Evolutionary conservation across 2,113 vertebrate species (phyloP), one percentile per base, ranked within the genome.

Genomic region (Elaphurus davidianus): DNA sequence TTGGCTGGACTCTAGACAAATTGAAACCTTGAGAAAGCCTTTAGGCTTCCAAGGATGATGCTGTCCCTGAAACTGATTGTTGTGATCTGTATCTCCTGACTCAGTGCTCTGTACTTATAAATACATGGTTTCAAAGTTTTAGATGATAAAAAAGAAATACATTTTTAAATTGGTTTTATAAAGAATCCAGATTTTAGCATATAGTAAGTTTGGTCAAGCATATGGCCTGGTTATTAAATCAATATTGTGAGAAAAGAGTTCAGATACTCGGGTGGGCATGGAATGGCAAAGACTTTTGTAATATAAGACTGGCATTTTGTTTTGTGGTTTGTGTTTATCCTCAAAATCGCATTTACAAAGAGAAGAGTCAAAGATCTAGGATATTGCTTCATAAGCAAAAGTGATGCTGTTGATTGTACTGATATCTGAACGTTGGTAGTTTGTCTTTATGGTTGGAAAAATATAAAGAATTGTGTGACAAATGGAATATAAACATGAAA

Each of bases 401-500:
- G 9, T 33, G 57, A 60, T 50, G 57, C 19, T 81, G 33, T 90
- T 67, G 40, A 94, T 59, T 60, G 15, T 28, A 67, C 93, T 47
- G 74, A 33, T 78, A 19, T 59, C 28, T 84, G 76, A 94, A 90
- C 92, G 8, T 33, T 89, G 55, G 28, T 87, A 16, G 40, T 67
- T 97, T 90, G 40, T 83, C 84, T 52, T 84, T 93, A 87, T 76
- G 94, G 57, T 96, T 93, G 59, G 47, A 57, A 93, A 43, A 95
- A 81, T 85, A 67, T 90, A 91, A 97, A 97, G 88, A 93, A 91
- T 90, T 90, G 25, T 91, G 79, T 97, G 91, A 95, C 91, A 96
- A 97, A 93, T 89, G 78, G 71, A 64, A 97, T 74, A 45, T 94
- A 94, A 98, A 91, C 54, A 92, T 95, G 89, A 93, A 97, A 59